phyloP scores from a whole-genome alignment of 2,797 vertebrate genomes.

The Zalophus californianus region DNA sequence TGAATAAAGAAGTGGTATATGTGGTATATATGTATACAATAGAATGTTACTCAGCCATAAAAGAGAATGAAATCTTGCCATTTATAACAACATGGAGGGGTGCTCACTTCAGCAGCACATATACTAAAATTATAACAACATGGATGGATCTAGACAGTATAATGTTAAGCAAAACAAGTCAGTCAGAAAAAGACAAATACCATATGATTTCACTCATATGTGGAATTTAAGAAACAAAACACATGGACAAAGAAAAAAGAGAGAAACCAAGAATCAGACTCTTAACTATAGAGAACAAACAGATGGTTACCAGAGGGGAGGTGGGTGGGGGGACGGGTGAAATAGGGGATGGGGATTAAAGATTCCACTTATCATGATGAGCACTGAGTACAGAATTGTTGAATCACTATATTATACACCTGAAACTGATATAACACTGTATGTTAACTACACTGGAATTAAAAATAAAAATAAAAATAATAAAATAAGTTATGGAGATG shows the following conservation, averaged over 20 bases:
- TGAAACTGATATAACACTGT: background rate
- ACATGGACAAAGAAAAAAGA: background rate
- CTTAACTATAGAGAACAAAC: background rate
- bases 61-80: background rate
- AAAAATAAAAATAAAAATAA: background rate
- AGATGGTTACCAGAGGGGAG: background rate
- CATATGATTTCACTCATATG: background rate
- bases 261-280: background rate
- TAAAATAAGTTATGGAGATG: background rate
- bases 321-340: background rate
- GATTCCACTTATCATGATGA: background rate
- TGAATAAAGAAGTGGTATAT: background rate
- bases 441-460: background rate
- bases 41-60: background rate
- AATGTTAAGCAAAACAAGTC: background rate
- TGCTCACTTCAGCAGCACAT: too few relatives aligned
- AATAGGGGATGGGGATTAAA: background rate
- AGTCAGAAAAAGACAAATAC: background rate
- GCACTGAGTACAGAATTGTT: background rate
- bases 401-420: background rate
- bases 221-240: background rate
- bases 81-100: background rate
- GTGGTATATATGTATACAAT: background rate
- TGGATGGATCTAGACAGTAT: background rate
- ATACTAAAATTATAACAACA: background rate